These are phyloP conservation scores for Calypte anna DNA, from an alignment of 2,113 vertebrate genomes.

Conservation along the genomic window DNA sequence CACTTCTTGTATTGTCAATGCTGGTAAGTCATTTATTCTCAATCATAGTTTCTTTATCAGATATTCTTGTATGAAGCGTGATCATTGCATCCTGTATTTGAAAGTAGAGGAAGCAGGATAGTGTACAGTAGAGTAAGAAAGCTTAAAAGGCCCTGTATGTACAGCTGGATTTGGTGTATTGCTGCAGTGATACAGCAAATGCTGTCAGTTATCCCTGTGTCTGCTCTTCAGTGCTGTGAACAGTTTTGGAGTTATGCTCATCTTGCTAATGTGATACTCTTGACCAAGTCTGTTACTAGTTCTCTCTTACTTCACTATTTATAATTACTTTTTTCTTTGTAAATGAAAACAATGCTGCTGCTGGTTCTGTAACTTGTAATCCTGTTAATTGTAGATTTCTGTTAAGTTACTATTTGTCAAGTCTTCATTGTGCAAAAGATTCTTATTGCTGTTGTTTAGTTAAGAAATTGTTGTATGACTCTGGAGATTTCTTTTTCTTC, in stretches of 20 bases:
- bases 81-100: neutral
- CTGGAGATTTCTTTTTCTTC: neutral
- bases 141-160: neutral
- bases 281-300: neutral
- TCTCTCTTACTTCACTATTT: conserved; percentile 22
- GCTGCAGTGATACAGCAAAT: conserved; percentile 17
- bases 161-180: neutral
- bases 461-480: neutral
- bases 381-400: conserved; percentile 13
- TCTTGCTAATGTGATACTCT: neutral
- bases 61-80: neutral
- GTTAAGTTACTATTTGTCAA: neutral
- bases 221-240: neutral
- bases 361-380: conserved; percentile 11
- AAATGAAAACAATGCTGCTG: conserved; percentile 27
- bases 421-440: neutral
- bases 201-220: conserved; percentile 3
- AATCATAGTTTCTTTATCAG: neutral
- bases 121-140: neutral
- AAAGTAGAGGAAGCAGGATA: neutral
- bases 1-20: neutral
- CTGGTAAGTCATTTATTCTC: neutral
- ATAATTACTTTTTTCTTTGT: conserved; percentile 25
- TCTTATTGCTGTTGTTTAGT: neutral
- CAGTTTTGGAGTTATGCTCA: conserved; percentile 4